Evolutionary conservation across 2,113 vertebrate species (phyloP).

Genomic region (Anarrhichthys ocellatus): DNA sequence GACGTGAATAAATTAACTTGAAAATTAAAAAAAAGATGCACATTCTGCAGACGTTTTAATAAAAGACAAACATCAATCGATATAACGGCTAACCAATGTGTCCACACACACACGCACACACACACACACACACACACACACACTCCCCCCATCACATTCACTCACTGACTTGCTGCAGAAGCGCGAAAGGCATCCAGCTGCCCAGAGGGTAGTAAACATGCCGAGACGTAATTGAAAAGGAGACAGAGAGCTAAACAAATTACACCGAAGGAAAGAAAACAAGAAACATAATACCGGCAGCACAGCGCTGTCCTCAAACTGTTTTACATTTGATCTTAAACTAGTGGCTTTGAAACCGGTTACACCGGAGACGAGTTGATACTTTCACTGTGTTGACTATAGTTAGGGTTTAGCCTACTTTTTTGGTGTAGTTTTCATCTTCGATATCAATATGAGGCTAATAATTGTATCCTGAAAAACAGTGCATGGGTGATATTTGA

Average conservation of each 20-base stretch:
- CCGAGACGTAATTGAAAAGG: slow-evolving; percentile 65
- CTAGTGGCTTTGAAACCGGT: slow-evolving; percentile 56
- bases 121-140: slow-evolving; percentile 10
- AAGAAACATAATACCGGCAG: slow-evolving; percentile 47
- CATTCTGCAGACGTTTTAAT: not conserved
- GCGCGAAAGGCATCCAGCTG: slow-evolving; percentile 52
- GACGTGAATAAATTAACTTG: not conserved
- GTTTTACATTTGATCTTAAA: slow-evolving; percentile 60
- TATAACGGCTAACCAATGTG: not conserved
- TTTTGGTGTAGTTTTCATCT: not conserved
- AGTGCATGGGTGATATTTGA: not conserved
- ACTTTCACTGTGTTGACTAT: slow-evolving; percentile 1
- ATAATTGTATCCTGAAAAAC: slow-evolving; percentile 11
- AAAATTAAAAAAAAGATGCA: not conserved
- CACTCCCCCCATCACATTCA: slow-evolving; percentile 10
- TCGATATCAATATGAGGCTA: not conserved
- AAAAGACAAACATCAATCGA: slow-evolving; percentile 3
- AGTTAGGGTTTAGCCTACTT: slow-evolving; percentile 11
- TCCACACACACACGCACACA: not conserved
- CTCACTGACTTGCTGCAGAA: slow-evolving; percentile 44
- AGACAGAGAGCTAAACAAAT: slow-evolving; percentile 78
- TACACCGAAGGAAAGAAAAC: slow-evolving; percentile 58
- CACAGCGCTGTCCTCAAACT: slow-evolving; percentile 48
- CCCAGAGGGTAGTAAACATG: slow-evolving; percentile 60
- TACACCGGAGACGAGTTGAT: slow-evolving; percentile 4